phyloP scores from a whole-genome alignment of 2,113 vertebrate genomes.

The Illadopsis cleaveri region DNA sequence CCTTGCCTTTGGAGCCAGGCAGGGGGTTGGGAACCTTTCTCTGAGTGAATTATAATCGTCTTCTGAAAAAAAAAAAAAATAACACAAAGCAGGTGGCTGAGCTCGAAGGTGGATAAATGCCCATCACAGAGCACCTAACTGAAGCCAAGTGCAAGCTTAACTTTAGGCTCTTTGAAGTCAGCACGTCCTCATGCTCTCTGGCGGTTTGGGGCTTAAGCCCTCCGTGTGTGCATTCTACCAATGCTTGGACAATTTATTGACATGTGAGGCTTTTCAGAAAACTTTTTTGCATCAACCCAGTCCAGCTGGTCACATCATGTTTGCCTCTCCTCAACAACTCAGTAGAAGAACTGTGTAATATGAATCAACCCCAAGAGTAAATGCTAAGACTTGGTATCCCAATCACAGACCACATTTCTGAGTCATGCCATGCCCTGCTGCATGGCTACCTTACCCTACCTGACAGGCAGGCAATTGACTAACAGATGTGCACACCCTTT shows the following conservation, averaged over 20 bases:
- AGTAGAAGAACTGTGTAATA: not conserved
- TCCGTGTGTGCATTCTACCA: not conserved
- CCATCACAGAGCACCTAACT: not conserved
- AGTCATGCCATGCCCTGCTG: not conserved
- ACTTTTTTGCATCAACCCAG: not conserved
- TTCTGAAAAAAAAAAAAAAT: not conserved
- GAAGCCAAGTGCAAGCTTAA: not conserved
- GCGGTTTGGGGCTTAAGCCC: not conserved
- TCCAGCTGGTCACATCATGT: not conserved
- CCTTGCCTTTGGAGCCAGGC: not conserved
- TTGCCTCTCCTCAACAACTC: not conserved
- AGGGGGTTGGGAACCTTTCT: not conserved
- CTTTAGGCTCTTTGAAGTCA: not conserved
- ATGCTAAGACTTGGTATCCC: not conserved
- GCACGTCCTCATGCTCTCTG: not conserved
- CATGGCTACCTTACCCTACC: not conserved
- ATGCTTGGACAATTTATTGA: not conserved
- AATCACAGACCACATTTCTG: not conserved
- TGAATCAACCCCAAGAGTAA: not conserved
- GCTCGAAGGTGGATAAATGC: not conserved
- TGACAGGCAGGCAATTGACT: not conserved
- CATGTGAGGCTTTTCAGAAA: not conserved
- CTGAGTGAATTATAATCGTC: not conserved
- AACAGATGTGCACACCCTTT: not conserved
- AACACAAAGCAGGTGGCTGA: conserved; percentile 6